A percentile compares a stretch with the other conserved stretches of the same genome.
phyloP scores from a whole-genome alignment of 2,888 invertebrate species.

The Tineola bisselliella region DNA sequence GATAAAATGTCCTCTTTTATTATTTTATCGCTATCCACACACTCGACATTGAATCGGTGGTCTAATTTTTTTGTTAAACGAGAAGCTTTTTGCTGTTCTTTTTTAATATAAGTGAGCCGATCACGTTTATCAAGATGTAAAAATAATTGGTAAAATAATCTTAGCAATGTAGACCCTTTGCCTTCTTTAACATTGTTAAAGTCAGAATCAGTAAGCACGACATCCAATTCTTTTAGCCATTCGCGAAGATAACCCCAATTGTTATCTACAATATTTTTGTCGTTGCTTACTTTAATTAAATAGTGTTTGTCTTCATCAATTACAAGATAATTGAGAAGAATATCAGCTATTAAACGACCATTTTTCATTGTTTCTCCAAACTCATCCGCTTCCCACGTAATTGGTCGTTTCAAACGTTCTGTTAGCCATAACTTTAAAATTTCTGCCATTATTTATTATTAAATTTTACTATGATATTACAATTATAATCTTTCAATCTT shows the following conservation, averaged over 20 bases:
- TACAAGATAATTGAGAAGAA: slow-evolving; percentile 68
- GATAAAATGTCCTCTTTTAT: slow-evolving; percentile 48
- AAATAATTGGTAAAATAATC: slow-evolving; percentile 71
- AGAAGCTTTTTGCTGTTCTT: slow-evolving; percentile 52
- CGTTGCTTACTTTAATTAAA: slow-evolving; percentile 46
- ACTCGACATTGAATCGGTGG: slow-evolving; percentile 43
- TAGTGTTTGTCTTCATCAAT: slow-evolving; percentile 66
- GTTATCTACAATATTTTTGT: slow-evolving; percentile 44
- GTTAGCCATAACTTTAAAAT: slow-evolving; percentile 70
- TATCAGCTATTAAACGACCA: slow-evolving; percentile 64
- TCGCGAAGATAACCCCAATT: slow-evolving; percentile 61
- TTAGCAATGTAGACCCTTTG: slow-evolving; percentile 52
- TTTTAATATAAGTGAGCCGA: slow-evolving; percentile 61
- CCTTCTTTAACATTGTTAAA: slow-evolving; percentile 57
- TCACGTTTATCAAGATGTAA: slow-evolving; percentile 68
- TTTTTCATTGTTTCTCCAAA: slow-evolving; percentile 68
- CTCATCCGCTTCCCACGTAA: slow-evolving; percentile 61
- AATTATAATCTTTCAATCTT: background rate
- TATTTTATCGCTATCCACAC: slow-evolving; percentile 35
- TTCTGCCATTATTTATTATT: slow-evolving; percentile 55
- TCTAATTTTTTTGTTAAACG: slow-evolving; percentile 43
- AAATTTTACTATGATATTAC: too few relatives aligned
- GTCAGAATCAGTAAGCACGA: slow-evolving; percentile 49
- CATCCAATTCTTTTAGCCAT: slow-evolving; percentile 64
- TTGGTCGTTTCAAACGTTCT: slow-evolving; percentile 59